Conservation (phyloP, 2,113 vertebrate species). For the Accipiter virgatus region DNA sequence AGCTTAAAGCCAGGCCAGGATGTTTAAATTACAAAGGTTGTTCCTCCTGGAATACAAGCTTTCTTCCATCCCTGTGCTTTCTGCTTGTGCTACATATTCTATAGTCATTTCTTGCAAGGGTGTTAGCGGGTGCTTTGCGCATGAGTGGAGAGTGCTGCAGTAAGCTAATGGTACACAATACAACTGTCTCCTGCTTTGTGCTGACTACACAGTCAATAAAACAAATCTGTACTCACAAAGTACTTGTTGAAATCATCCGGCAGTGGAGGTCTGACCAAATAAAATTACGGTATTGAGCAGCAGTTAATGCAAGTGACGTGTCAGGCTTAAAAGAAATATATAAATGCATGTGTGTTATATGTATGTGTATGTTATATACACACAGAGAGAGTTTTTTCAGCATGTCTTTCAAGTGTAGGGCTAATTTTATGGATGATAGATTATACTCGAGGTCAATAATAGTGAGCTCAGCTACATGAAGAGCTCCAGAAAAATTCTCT, state of each 20-base stretch:
- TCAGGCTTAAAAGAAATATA: background rate
- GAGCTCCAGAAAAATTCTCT: background rate
- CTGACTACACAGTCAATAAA: background rate
- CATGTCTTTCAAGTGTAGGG: background rate
- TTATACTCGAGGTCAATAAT: background rate
- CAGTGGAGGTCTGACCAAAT: background rate
- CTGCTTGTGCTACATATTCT: background rate
- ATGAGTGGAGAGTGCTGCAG: background rate
- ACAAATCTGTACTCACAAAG: background rate
- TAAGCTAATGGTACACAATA: background rate
- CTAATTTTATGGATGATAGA: background rate
- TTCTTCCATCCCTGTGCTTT: background rate
- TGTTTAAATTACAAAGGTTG: background rate
- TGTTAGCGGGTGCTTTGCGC: background rate
- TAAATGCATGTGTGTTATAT: background rate
- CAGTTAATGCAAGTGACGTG: background rate
- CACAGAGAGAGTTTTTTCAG: background rate
- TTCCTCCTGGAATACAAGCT: background rate
- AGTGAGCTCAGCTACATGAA: background rate
- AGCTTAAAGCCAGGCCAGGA: background rate
- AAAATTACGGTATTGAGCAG: background rate
- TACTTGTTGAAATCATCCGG: slow-evolving; percentile 20
- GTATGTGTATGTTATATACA: background rate
- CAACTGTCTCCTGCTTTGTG: background rate
- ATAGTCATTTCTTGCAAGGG: background rate